Conservation (phyloP, 2,888 invertebrate species). For the Nephrocerus scutellatus region DNA sequence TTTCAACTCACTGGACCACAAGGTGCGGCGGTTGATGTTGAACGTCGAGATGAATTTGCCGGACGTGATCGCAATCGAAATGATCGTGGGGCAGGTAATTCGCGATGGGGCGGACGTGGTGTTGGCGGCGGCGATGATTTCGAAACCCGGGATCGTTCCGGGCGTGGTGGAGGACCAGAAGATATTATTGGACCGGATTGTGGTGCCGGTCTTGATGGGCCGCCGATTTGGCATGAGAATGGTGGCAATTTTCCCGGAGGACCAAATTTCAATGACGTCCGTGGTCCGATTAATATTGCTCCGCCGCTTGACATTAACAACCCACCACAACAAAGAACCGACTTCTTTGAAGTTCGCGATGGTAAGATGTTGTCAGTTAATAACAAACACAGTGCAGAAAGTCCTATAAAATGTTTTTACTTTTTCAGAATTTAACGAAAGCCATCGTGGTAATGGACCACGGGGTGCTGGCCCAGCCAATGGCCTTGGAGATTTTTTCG, state of each 20-base stretch:
- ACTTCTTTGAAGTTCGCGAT: slow-evolving; percentile 28
- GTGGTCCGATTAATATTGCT: slow-evolving; percentile 29
- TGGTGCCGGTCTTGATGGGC: slow-evolving; percentile 19
- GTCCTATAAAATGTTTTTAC: too few species aligned
- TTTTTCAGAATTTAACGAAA: slow-evolving; percentile 41
- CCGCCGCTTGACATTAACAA: slow-evolving; percentile 34
- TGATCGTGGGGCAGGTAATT: slow-evolving; percentile 24
- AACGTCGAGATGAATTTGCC: slow-evolving; percentile 17
- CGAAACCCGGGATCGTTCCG: slow-evolving; percentile 49
- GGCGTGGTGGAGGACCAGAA: slow-evolving; percentile 28
- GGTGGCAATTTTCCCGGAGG: slow-evolving; percentile 19
- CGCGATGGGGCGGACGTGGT: slow-evolving; percentile 47
- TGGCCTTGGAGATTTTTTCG: slow-evolving; percentile 35
- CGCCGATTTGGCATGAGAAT: slow-evolving; percentile 31
- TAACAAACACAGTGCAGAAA: too few species aligned
- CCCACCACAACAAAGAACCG: slow-evolving; percentile 32
- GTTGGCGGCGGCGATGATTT: slow-evolving; percentile 48
- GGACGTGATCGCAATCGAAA: slow-evolving; percentile 34
- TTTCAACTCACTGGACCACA: slow-evolving; percentile 29
- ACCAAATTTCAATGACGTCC: slow-evolving; percentile 27
- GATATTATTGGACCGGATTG: too few species aligned
- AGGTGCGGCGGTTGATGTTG: slow-evolving; percentile 32
- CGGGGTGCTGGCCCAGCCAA: slow-evolving; percentile 30
- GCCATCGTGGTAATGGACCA: slow-evolving; percentile 28
- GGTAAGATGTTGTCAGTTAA: too few species aligned